These are phyloP conservation scores for Gnatocerus cornutus DNA, from an alignment of 2,888 invertebrate genomes.

Conservation along the genomic window DNA sequence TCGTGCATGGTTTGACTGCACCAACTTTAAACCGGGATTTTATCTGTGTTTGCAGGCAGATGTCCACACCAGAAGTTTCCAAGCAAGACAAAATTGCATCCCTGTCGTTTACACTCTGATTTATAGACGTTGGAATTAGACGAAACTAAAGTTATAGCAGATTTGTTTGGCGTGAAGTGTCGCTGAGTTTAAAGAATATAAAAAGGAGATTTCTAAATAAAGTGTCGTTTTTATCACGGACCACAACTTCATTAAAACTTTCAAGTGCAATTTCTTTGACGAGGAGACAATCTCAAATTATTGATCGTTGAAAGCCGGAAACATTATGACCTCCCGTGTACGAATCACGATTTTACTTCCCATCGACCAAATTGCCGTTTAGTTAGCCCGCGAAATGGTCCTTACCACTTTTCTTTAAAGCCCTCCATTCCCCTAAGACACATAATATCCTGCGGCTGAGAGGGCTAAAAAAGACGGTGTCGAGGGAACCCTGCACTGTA, in stretches of 20 bases:
- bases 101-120: slow-evolving; percentile 28
- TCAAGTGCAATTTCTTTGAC: background rate
- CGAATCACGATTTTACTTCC: slow-evolving; percentile 19
- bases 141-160: slow-evolving; percentile 18
- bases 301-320: slow-evolving; percentile 15
- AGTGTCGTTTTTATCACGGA: background rate
- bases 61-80: slow-evolving; percentile 23
- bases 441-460: slow-evolving; percentile 25
- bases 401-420: slow-evolving; percentile 20
- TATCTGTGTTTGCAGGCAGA: slow-evolving; percentile 27
- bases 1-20: slow-evolving; percentile 6
- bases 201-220: background rate
- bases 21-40: slow-evolving; percentile 9
- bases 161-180: slow-evolving; percentile 5
- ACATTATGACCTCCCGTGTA: slow-evolving; percentile 11
- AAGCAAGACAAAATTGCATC: slow-evolving; percentile 28
- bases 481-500: slow-evolving; percentile 11
- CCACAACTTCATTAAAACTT: background rate
- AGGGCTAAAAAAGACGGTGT: slow-evolving; percentile 4
- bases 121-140: slow-evolving; percentile 26
- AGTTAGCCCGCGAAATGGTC: slow-evolving; percentile 15
- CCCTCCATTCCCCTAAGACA: slow-evolving; percentile 16
- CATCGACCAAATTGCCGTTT: slow-evolving; percentile 29
- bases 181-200: background rate
- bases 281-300: slow-evolving; percentile 9